phyloP scores from a whole-genome alignment of 1,140 invertebrate genomes.

The Drosophila teissieri region DNA sequence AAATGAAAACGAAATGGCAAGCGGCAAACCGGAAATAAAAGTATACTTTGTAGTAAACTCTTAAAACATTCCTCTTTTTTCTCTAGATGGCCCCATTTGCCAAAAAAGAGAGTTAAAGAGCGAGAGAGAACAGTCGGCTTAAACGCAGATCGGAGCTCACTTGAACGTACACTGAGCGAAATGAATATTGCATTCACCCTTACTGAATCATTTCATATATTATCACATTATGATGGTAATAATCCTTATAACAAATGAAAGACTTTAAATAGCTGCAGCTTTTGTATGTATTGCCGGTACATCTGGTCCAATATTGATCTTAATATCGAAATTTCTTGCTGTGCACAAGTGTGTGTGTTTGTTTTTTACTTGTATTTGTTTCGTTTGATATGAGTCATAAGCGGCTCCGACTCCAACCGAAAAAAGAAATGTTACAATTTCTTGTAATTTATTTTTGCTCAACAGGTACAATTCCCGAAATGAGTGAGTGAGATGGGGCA shows the following conservation, averaged over 20 bases:
- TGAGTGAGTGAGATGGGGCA: constrained; percentile 35
- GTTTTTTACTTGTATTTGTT: constrained; percentile 63
- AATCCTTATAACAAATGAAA: too few species aligned
- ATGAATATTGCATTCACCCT: not conserved
- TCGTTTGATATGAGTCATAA: constrained; percentile 65
- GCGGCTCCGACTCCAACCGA: constrained; percentile 24
- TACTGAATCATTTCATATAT: too few species aligned
- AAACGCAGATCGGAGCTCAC: constrained; percentile 49
- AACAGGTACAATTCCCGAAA: constrained; percentile 68
- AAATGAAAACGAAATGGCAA: constrained; percentile 60
- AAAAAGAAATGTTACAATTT: constrained; percentile 42
- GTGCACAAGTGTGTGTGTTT: constrained; percentile 32
- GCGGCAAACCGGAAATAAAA: constrained; percentile 47
- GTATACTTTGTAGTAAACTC: constrained; percentile 1
- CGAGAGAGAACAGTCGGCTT: constrained; percentile 39
- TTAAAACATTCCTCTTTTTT: constrained; percentile 11
- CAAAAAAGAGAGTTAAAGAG: constrained; percentile 47
- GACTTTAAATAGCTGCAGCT: too few species aligned
- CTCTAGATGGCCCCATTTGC: constrained; percentile 59
- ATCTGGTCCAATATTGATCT: not conserved
- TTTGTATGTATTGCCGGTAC: not conserved
- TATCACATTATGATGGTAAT: too few species aligned
- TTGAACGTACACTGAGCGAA: constrained; percentile 1
- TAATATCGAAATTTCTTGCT: not conserved
- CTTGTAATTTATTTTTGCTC: constrained; percentile 69